Evolutionary conservation across 2,797 vertebrate genomes (phyloP), one percentile per base, ranked within the genome.

Genomic region (Crocidura indochinensis): DNA sequence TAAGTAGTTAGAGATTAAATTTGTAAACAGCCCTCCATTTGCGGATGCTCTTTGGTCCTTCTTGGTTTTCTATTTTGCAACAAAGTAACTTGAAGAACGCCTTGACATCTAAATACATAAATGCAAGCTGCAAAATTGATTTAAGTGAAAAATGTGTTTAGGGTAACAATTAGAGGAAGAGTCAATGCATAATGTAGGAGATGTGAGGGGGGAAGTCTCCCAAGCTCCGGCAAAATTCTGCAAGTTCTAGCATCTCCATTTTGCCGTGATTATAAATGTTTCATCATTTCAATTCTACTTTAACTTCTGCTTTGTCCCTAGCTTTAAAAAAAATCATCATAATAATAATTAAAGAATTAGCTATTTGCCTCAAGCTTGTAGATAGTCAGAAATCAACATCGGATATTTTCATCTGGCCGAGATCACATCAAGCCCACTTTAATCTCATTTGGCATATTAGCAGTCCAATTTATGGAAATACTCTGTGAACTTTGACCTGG

Each of bases 341-440:
- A n/a, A n/a, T n/a, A n/a, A n/a, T n/a, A n/a, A n/a, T n/a, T n/a
- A n/a, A n/a, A n/a, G n/a, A n/a, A n/a, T n/a, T 98, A 98, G 97
- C 98, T 98, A 98, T 98, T 98, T 98, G 97, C 98, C 98, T 97
- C 97, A 97, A 84, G 82, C 97, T 90, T 88, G 98, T 98, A 98
- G 97, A n/a, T n/a, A n/a, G n/a, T 98, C 97, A 97, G 97, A 98
- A 98, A 98, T 98, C 98, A 99, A 97, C 97, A 96, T 98, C 98
- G 98, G 98, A 98, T 99, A 98, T 99, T 99, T 99, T 98, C 98
- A 99, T 98, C 98, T 98, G 98, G 98, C 98, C 96, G 97, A 98
- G 98, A 98, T 98, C 98, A 98, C 96, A 97, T 96, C 97, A 98
- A 98, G 98, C 97, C 98, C 98, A 98, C 98, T 98, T 98, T 99